phyloP scores from a whole-genome alignment of 2,888 invertebrate genomes.

The Mythimna pallens region DNA sequence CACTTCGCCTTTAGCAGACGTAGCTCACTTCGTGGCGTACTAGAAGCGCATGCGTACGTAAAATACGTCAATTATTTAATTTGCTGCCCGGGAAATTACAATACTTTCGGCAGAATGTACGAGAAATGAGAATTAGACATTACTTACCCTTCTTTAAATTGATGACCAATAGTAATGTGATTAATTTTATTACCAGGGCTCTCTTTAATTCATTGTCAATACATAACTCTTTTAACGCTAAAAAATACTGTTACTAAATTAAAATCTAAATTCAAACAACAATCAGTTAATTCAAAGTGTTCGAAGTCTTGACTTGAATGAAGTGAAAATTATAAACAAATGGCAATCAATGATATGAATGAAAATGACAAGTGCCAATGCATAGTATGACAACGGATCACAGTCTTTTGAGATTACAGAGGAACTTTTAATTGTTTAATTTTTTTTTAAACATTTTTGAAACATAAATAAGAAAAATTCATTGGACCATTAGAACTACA shows the following conservation, averaged over 20 bases:
- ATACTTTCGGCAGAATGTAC: constrained; percentile 23
- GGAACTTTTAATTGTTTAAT: not conserved
- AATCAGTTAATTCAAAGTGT: not conserved
- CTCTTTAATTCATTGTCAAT: not conserved
- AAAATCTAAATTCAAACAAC: not conserved
- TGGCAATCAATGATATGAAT: not conserved
- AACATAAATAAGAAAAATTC: not conserved
- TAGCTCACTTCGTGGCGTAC: constrained; percentile 78
- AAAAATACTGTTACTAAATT: not conserved
- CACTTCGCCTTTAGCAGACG: constrained; percentile 54
- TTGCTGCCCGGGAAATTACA: constrained; percentile 74
- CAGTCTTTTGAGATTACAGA: not conserved
- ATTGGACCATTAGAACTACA: not conserved
- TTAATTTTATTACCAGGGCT: not conserved
- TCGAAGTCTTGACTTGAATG: not conserved
- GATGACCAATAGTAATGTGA: not conserved
- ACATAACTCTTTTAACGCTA: not conserved
- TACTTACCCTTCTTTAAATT: not conserved
- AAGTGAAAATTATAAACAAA: not conserved
- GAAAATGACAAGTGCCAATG: not conserved
- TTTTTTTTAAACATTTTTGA: no score
- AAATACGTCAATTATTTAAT: constrained; percentile 81
- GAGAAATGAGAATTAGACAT: not conserved
- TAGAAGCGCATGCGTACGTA: constrained; percentile 80
- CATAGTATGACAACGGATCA: not conserved